Evolutionary conservation across 2,113 vertebrate genomes (phyloP).

Genomic region (Proterorhinus semilunaris): DNA sequence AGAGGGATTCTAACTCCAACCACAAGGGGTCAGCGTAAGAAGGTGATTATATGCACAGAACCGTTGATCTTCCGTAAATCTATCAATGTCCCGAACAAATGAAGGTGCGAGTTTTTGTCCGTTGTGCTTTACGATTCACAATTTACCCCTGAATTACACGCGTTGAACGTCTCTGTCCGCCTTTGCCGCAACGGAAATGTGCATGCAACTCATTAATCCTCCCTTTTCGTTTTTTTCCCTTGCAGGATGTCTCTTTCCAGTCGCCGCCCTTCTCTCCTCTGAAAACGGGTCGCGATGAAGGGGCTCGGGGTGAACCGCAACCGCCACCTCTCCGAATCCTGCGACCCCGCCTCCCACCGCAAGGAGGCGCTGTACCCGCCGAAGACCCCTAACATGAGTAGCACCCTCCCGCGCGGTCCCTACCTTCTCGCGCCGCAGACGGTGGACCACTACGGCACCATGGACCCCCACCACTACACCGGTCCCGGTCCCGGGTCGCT

Average conservation of each 20-base stretch:
- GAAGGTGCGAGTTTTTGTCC: too few relatives aligned
- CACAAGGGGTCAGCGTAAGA: too few relatives aligned
- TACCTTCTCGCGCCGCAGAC: conserved; percentile 85
- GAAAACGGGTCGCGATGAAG: conserved; percentile 85
- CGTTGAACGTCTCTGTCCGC: background rate
- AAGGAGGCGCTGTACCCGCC: conserved; percentile 84
- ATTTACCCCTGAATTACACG: too few relatives aligned
- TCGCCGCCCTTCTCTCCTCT: conserved; percentile 48
- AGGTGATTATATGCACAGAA: too few relatives aligned
- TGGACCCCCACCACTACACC: conserved; percentile 82
- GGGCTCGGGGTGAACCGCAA: conserved; percentile 92
- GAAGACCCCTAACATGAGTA: conserved; percentile 58
- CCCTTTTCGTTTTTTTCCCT: background rate
- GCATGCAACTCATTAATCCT: background rate
- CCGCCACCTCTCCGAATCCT: conserved; percentile 90
- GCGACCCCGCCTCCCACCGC: conserved; percentile 79
- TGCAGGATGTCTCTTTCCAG: conserved; percentile 60
- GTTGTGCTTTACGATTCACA: background rate
- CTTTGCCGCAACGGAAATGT: too few relatives aligned
- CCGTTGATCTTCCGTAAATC: too few relatives aligned
- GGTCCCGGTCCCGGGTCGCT: conserved; percentile 78
- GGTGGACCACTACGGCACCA: conserved; percentile 87
- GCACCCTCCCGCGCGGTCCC: conserved; percentile 83
- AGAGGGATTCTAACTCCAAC: too few relatives aligned
- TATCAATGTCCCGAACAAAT: too few relatives aligned